Conservation (phyloP, 2,113 vertebrate genomes). For the Vulpes ferrilata region DNA sequence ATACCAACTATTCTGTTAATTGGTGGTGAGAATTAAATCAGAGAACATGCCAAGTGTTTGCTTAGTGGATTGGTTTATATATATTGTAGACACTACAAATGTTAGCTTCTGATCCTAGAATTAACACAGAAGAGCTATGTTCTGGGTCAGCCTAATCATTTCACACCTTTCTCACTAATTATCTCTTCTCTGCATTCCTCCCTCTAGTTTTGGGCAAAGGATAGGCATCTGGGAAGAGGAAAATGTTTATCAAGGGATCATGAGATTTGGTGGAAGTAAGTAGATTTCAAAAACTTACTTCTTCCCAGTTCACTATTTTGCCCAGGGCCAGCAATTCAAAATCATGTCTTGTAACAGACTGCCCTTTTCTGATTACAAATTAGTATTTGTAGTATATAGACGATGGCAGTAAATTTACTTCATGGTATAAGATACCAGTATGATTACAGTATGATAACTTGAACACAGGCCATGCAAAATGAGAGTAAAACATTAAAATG, state of each 20-base stretch:
- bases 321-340: not conserved
- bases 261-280: not conserved
- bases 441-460: not conserved
- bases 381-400: not conserved
- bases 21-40: constrained; percentile 33
- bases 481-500: not conserved
- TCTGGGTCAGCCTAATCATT: not conserved
- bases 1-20: not conserved
- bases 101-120: constrained; percentile 30
- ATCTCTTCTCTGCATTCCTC: not conserved
- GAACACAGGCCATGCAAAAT: constrained; percentile 8
- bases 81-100: not conserved
- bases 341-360: not conserved
- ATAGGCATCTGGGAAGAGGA: not conserved
- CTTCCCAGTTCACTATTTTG: not conserved
- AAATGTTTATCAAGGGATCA: not conserved
- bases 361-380: not conserved
- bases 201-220: not conserved
- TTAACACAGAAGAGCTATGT: not conserved
- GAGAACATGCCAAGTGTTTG: not conserved
- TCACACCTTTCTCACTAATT: not conserved
- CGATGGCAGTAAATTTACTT: not conserved
- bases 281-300: not conserved
- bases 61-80: not conserved
- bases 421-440: not conserved